Evolutionary conservation across 1,140 invertebrate species (phyloP), one percentile per base, ranked within the genome.

Genomic region (Drosophila quadrilineata): DNA sequence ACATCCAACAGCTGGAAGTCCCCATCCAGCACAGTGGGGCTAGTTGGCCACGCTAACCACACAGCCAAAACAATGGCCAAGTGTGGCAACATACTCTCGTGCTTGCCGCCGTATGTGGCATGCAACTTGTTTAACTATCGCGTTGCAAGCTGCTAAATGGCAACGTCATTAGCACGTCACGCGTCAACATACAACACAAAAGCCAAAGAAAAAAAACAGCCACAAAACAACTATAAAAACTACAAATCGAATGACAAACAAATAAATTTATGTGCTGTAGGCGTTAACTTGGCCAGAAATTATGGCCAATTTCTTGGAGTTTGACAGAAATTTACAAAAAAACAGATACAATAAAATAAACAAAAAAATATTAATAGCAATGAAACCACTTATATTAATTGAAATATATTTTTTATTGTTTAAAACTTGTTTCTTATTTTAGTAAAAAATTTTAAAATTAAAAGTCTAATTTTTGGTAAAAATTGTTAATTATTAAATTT

Each of bases 141-240:
- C 40, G 41, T 33, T 58, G 43, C 6, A 14, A 3, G 21, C 16
- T 21, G 22, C 57, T 41, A 62, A 60, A 67, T 46, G 35, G 57
- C 60, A 40, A 41, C 40, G 46, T 58, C 53, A 65, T 64, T 69
- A 64, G 29, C 66, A 69, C 59, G 38, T 56, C 40, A 69, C 43
- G 59, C 59, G 29, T 69, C 38, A 52, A 38, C 33, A 62, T 21
- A 58, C 19, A 24, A 38, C 22, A 12, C 43, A 57, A 12, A 43
- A 53, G 9, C 31, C 6, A 14, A 2, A n/a, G n/a, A n/a, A n/a
- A n/a, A n/a, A n/a, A n/a, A n/a, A n/a, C n/a, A n/a, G 21, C 12
- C 4, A 8, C 22, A 12, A 45, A 45, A 10, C 43, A 19, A 40
- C n/a, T 22, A 26, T 6, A 35, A 43, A 3, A 43, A 41, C 10